Base-by-base conservation (phyloP, 1,140 invertebrate species). In the Coelopa frigida region DNA sequence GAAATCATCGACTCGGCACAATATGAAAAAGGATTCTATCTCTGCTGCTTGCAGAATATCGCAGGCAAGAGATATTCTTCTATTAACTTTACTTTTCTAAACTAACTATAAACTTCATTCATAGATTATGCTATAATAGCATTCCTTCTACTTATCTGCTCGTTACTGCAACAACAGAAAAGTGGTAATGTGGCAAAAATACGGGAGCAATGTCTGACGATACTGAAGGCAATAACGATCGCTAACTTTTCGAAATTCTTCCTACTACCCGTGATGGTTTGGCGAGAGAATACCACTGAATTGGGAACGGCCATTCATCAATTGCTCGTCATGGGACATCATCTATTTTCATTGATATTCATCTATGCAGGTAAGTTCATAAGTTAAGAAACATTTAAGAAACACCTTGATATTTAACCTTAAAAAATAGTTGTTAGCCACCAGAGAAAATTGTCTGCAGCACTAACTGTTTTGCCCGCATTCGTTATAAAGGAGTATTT, bases 1-100 rank as follows among this genome's bases (percentile, higher is more conserved):
- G 57, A 37, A 63, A 62, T 61, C 10, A n/a, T 11, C 23, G 61
- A 33, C 43, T 53, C 67, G 2, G 55, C 61, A 5, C 53, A 53
- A 26, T 59, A 72, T 44, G 58, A 76, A 52, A 75, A 73, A 44
- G 72, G 74, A 5, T 76, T 76, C 46, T 77, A 77, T 46, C 61
- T 75, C 21, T 68, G 59, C 21, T 59, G 57, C 4, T 26, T 59
- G 7, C 57, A 66, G 48, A 63, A 61, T 44, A 51, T 68, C n/a
- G 52, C 55, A 44, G 64, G 65, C 67, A 66, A 48, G 15, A 40
- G 11, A 22, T 1, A n/a, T 4, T 39, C 6, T 22, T 2, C 4
- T 3, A 11, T 15, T 3, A 26, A 39, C 20, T 37, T 14, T 38
- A 11, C 5, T 3, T 22, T 39, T 7, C 14, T 21, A 23, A 4